Base-by-base conservation (phyloP, 2,888 invertebrate species). In the Byasa hedistus region DNA sequence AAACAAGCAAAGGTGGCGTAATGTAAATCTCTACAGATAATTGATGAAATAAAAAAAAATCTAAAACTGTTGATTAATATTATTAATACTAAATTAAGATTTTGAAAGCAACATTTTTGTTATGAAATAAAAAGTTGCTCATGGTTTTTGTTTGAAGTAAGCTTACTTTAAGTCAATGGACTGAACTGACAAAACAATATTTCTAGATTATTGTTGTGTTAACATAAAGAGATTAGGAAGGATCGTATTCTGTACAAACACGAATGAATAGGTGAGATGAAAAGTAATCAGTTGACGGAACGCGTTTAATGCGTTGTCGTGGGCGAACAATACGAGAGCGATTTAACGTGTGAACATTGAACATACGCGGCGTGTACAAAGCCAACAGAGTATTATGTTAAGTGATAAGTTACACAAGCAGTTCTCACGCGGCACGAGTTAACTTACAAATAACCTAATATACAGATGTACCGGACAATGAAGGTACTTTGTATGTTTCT, bases 11-110 rank as follows among this genome's bases (percentile, higher is more conserved):
- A 83, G 83, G 85, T 84, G 82, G 81, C 80, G 81, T 80, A 76
- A 81, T 81, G 78, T 82, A 81, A 81, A 83, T 80, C 78, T 83
- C 80, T 80, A 85, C 84, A 83, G 80, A 51, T 39, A 27, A 54
- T 52, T 19, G 22, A 54, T 44, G 27, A n/a, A n/a, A n/a, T n/a
- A n/a, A n/a, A n/a, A n/a, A n/a, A n/a, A n/a, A n/a, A n/a, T n/a
- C n/a, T n/a, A n/a, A n/a, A n/a, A n/a, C n/a, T n/a, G n/a, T n/a
- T n/a, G n/a, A n/a, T n/a, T n/a, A n/a, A n/a, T n/a, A n/a, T n/a
- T n/a, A n/a, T n/a, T n/a, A n/a, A n/a, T n/a, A n/a, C n/a, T n/a
- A n/a, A n/a, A n/a, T n/a, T n/a, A n/a, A n/a, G n/a, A n/a, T n/a
- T n/a, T n/a, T n/a, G n/a, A n/a, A n/a, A n/a, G n/a, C n/a, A n/a